Evolutionary conservation across 1,140 invertebrate species (phyloP), one percentile per base, ranked within the genome.

Genomic region (Acromyrmex charruanus): DNA sequence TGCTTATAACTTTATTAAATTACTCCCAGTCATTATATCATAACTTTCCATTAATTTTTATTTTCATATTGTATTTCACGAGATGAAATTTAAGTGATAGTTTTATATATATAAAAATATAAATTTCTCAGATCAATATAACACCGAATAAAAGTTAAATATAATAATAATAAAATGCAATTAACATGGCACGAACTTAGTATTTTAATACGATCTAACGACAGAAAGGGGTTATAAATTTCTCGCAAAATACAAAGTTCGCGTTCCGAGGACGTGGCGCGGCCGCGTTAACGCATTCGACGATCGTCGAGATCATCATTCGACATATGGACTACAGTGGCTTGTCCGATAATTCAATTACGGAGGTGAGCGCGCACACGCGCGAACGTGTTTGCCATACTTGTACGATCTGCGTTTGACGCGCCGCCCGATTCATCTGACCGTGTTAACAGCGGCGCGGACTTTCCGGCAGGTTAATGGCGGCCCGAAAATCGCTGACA

Each of bases 391-490:
- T 89, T 90, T 85, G 90, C 84, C 87, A 91, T 85, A 91, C 90
- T 91, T 89, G 89, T 89, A 89, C 89, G 75, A 89, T 87, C 89
- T 91, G 90, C 87, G 82, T 91, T 91, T 91, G 90, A 91, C 90
- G 90, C 84, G 90, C 79, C 84, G 77, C 53, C 74, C 79, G 87
- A 91, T 91, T 89, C 90, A 89, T 80, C 79, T 79, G 65, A 39
- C 58, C 71, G 87, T 91, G 90, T 91, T 91, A 91, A 91, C 89
- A 91, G 63, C 87, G 87, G 58, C 74, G 75, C 80, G 90, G 84
- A 91, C 90, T 91, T 91, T 91, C 77, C 89, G 74, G 55, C 65
- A 35, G 49, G 77, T 88, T 89, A 88, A 87, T 80, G 75, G 68
- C 66, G 77, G 25, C 58, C 55, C 61, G 80, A 88, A 85, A 90